These are phyloP conservation scores for Menidia beryllina DNA, from an alignment of 2,113 vertebrate species.

Conservation along the genomic window DNA sequence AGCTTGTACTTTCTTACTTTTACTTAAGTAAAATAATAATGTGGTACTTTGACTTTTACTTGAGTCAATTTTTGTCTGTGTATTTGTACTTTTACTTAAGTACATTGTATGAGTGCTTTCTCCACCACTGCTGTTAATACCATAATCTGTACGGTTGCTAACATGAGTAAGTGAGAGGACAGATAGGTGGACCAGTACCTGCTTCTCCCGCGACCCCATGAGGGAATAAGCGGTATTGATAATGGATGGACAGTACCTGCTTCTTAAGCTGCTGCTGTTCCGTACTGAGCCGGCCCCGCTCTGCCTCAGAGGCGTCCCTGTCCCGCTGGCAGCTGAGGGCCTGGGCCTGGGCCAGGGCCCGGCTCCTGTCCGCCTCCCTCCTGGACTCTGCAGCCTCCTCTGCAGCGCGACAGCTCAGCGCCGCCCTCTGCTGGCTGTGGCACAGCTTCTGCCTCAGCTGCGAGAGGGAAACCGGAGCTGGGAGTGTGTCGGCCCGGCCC, in stretches of 20 bases:
- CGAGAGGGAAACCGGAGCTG: neutral
- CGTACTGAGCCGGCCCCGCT: conserved; percentile 66
- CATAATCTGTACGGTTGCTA: too few relatives aligned
- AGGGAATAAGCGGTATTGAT: too few relatives aligned
- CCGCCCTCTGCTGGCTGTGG: conserved; percentile 78
- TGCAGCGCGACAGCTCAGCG: conserved; percentile 62
- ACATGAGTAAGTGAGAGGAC: neutral
- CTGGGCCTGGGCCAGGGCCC: conserved; percentile 64
- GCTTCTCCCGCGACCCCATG: conserved; percentile 40
- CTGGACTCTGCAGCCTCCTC: conserved; percentile 58
- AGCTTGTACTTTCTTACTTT: too few relatives aligned
- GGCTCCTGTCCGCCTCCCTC: conserved; percentile 68
- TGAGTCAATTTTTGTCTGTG: too few relatives aligned
- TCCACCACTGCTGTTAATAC: too few relatives aligned
- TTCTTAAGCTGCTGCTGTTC: conserved; percentile 74
- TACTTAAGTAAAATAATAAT: too few relatives aligned
- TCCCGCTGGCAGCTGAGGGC: conserved; percentile 64
- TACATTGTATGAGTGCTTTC: too few relatives aligned
- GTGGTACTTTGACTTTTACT: too few relatives aligned
- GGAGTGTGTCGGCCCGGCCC: neutral
- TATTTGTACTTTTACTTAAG: too few relatives aligned
- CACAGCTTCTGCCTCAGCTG: conserved; percentile 80
- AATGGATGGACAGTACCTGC: too few relatives aligned
- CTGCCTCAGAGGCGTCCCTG: conserved; percentile 57
- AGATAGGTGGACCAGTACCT: neutral